Evolutionary conservation across 2,888 invertebrate genomes (phyloP), one percentile per base, ranked within the genome.

Genomic region (Melanostoma scalare): DNA sequence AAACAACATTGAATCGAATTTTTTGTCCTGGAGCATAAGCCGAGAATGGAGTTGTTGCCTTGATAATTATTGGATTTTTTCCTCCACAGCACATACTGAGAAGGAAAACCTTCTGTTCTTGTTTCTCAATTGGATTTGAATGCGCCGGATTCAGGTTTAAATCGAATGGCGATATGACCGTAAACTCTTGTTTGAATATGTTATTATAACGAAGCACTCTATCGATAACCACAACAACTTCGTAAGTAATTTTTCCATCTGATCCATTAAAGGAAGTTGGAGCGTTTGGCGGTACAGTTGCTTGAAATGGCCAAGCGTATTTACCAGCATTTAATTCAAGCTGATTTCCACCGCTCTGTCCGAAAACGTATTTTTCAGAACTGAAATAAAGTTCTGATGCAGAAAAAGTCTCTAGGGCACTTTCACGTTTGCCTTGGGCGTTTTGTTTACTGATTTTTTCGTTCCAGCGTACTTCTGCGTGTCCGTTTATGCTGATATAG

Each of bases 141-240:
- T 94, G 93, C 78, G 93, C 93, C 6, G 93, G 92, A 89, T 94
- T 94, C 73, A 93, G 92, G 91, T 97, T 97, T 80, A 97, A 92
- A 91, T 97, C 97, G 87, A 96, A 92, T 6, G 95, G 94, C 78
- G 95, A 94, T 71, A 96, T 93, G 6, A 97, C 94, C 40, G 95
- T 96, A 88, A 97, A 96, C 3, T 94, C 94, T 88, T 93, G 93
- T 89, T 96, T 96, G n/a, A 94, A 94, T 80, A 95, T 95, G 87
- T 96, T 95, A 90, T 97, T 96, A 90, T 95, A 95, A 87, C 96
- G 96, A 95, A 96, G 96, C 3, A 97, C 96, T 6, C 96, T 93
- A 89, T 97, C 97, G 33, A 97, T 92, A 0, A 94, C 94, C 8
- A 95, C 94, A 89, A 95, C 95, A 6, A 96, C 93, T 9, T 94